These are phyloP conservation scores for Scomber japonicus DNA, from an alignment of 2,113 vertebrate genomes.

Conservation along the genomic window DNA sequence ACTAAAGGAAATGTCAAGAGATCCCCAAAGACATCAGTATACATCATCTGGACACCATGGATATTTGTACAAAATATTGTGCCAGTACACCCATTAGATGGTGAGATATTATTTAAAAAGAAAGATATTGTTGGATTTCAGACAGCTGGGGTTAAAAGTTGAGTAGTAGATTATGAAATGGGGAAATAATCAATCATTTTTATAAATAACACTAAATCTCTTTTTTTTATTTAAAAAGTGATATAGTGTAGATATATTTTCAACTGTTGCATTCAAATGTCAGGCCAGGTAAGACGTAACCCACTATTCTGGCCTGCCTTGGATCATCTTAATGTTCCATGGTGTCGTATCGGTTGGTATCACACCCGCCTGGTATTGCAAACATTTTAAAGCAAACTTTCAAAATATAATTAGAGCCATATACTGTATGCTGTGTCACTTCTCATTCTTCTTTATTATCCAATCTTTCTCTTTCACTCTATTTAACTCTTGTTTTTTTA, in stretches of 20 bases:
- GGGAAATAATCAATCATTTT: not conserved
- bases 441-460: constrained; percentile 31
- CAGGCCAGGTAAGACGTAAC: not conserved
- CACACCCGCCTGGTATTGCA: constrained; percentile 7
- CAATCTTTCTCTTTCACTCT: constrained; percentile 20
- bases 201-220: not conserved
- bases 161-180: not conserved
- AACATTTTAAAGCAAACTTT: constrained; percentile 36
- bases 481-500: constrained; percentile 48
- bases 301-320: not conserved
- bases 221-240: too few relatives aligned
- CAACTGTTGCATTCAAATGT: not conserved
- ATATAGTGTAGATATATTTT: not conserved
- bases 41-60: too few relatives aligned
- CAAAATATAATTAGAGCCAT: constrained; percentile 14
- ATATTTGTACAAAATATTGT: too few relatives aligned
- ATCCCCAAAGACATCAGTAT: too few relatives aligned
- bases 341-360: not conserved
- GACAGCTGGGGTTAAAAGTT: not conserved
- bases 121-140: not conserved
- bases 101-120: too few relatives aligned
- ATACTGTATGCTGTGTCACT: constrained; percentile 25
- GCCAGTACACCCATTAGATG: too few relatives aligned
- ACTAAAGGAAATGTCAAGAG: too few relatives aligned
- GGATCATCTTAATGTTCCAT: not conserved